A percentile compares a stretch with the other conserved stretches of the same genome.
Evolutionary conservation across 2,888 invertebrate genomes (phyloP).

Genomic region (Cosmopolites sordidus): DNA sequence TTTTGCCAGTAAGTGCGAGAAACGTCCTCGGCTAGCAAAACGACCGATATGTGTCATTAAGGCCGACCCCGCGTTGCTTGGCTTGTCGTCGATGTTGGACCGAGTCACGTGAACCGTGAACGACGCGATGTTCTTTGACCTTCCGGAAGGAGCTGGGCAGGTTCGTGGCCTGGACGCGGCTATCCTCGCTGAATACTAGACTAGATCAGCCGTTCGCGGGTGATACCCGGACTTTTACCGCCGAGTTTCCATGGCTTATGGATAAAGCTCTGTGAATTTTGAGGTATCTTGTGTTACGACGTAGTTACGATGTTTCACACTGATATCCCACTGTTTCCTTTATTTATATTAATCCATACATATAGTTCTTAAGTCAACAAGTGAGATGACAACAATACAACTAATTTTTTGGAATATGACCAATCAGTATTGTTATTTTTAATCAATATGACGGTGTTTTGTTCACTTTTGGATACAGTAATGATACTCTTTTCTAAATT

Average conservation of each 20-base stretch:
- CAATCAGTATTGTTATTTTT: too few species aligned
- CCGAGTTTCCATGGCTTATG: background rate
- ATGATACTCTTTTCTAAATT: too few species aligned
- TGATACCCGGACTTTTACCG: background rate
- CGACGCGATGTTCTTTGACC: conserved; percentile 1
- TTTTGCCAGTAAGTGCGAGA: background rate
- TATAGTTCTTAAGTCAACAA: too few species aligned
- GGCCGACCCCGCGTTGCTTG: background rate
- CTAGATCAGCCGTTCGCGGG: background rate
- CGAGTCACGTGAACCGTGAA: background rate
- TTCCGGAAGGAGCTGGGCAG: background rate
- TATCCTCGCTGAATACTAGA: too few species aligned
- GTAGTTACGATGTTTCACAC: too few species aligned
- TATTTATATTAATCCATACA: too few species aligned
- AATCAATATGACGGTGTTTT: too few species aligned
- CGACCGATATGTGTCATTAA: conserved; percentile 1
- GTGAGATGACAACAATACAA: too few species aligned
- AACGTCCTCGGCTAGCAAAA: background rate
- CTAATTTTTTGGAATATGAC: too few species aligned
- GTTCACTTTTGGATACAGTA: too few species aligned
- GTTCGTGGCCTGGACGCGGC: background rate
- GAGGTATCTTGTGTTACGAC: background rate
- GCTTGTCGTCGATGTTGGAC: background rate
- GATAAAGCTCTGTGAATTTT: background rate
- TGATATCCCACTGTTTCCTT: too few species aligned